These are phyloP conservation scores for Echinometra lucunter DNA, from an alignment of 53 echinoderm and acorn worm genomes.

Conservation along the genomic window DNA sequence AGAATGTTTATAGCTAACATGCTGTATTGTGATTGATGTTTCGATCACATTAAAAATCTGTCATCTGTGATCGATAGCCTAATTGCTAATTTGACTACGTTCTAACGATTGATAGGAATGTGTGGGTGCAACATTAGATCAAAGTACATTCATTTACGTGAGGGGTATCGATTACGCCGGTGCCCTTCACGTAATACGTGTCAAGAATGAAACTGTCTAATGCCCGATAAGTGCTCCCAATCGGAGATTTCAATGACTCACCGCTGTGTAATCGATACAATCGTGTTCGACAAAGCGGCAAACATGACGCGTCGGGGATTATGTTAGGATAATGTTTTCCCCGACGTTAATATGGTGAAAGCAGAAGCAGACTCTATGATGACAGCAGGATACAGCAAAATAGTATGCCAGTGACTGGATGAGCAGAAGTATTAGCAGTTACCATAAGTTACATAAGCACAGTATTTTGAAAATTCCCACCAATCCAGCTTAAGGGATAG, in stretches of 20 bases:
- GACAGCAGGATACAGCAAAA: not conserved
- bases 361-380: not conserved
- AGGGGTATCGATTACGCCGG: slow-evolving; percentile 1
- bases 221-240: not conserved
- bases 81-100: not conserved
- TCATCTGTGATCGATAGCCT: not conserved
- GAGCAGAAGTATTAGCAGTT: not conserved
- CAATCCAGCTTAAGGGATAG: no score
- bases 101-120: not conserved
- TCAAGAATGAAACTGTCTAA: slow-evolving; percentile 6
- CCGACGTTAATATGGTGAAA: not conserved
- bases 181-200: slow-evolving; percentile 13
- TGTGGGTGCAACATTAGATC: not conserved
- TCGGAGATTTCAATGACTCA: not conserved
- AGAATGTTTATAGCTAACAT: not conserved
- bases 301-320: not conserved
- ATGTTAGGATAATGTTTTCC: not conserved
- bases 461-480: no score
- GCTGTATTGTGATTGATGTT: not conserved
- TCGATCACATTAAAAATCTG: not conserved
- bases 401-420: not conserved
- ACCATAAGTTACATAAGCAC: no score
- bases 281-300: not conserved
- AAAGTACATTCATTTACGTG: not conserved
- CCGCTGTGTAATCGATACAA: not conserved